Percentiles rank a stretch among this genome's conserved stretches.
Conservation (phyloP, 2,888 invertebrate genomes). For the Oxystoma pomonae region DNA sequence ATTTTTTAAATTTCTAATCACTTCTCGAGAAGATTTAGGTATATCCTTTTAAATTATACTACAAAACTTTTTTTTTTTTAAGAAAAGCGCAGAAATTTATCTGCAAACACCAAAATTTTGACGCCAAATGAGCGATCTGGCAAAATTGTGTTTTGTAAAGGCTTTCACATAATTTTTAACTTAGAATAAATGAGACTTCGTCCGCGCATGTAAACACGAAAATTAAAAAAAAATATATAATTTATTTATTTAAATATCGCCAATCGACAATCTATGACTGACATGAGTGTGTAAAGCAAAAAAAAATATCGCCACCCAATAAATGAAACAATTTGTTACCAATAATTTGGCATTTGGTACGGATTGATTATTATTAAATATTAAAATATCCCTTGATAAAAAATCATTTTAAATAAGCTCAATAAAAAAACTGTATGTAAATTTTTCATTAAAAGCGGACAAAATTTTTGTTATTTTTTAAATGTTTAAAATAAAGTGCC, state of each 20-base stretch:
- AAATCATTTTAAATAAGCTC: neutral
- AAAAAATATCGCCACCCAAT: slow-evolving; percentile 22
- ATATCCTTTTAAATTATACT: no score
- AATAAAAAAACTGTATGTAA: neutral
- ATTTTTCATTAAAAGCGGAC: neutral
- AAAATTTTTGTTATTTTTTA: neutral
- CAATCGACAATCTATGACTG: slow-evolving; percentile 41
- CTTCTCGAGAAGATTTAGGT: no score
- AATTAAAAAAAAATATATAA: slow-evolving; percentile 28
- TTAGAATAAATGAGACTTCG: no score
- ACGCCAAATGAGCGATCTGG: no score
- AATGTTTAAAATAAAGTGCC: neutral
- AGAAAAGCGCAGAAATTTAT: no score
- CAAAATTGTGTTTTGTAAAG: no score
- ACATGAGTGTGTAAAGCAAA: slow-evolving; percentile 21
- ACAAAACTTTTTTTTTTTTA: no score
- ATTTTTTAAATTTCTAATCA: no score
- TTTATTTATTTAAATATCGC: slow-evolving; percentile 34
- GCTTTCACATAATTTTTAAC: no score
- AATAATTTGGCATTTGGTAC: slow-evolving; percentile 14
- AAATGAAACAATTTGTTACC: slow-evolving; percentile 19
- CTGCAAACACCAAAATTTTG: no score
- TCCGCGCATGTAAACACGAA: slow-evolving; percentile 33
- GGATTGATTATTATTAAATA: neutral
- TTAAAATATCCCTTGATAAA: neutral